Base-by-base conservation (phyloP, 2,797 vertebrate species). In the Fundulus diaphanus region DNA sequence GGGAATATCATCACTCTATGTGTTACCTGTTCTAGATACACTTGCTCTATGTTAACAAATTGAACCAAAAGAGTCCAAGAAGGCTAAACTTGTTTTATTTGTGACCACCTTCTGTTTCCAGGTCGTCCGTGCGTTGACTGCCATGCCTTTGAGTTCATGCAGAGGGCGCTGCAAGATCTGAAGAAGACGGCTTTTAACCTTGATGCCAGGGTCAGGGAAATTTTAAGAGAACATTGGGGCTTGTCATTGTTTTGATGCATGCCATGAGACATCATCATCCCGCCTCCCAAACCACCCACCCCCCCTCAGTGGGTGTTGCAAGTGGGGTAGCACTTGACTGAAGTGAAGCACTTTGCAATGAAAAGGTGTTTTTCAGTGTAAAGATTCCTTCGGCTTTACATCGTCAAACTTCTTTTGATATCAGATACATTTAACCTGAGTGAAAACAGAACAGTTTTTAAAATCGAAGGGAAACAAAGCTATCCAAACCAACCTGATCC, bases 91-190 rank as follows among this genome's bases (percentile, higher is more conserved):
- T 56, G 54, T 0, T 61, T 3, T 33, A 57, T 42, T 46, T 44
- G 7, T 83, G 27, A 27, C 68, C 37, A 67, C 2, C 44, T 68
- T 27, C 27, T 51, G 24, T 63, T 72, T 85, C 44, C 84, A 98
- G 98, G 97, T 91, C 97, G 97, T 0, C 98, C 97, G 1, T 99
- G 97, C 74, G 97, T 99, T 79, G 97, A 99, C 85, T 99, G 98
- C 82, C 97, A 98, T 74, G 97, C 97, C 0, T 99, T 99, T 88
- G 97, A 99, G 93, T 99, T 99, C 82, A 98, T 99, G 98, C 97
- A 99, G 95, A 96, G 97, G 89, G 97, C 98, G 54, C 93, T 99
- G 90, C 96, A 97, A 91, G 97, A 99, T 85, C 92, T 99, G 18
- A 96, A 96, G 90, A 98, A 96, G 95, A 97, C 97, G 0, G 97